phyloP scores from a whole-genome alignment of 2,113 vertebrate genomes.

The Suricata suricatta region DNA sequence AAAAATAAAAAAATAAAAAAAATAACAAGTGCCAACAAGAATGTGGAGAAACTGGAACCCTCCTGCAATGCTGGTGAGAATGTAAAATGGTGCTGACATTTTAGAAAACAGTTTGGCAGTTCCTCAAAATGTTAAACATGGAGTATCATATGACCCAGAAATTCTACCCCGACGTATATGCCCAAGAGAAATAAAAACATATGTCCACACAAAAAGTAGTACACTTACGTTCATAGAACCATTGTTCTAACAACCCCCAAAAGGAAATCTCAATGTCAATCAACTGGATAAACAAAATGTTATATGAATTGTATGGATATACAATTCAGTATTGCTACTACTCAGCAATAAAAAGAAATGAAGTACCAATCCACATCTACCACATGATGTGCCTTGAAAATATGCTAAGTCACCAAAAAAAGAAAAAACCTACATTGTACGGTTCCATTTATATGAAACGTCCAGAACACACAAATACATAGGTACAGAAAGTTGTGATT shows the following conservation, averaged over 20 bases:
- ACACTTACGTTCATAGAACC: background rate
- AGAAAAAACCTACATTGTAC: background rate
- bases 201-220: background rate
- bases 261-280: background rate
- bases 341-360: background rate
- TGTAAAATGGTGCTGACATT: no score
- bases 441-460: constrained; percentile 1
- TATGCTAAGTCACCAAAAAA: background rate
- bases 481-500: background rate
- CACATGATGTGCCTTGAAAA: background rate
- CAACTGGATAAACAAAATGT: background rate
- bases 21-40: background rate
- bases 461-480: background rate
- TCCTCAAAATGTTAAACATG: background rate
- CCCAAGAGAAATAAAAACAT: background rate
- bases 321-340: background rate
- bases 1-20: background rate
- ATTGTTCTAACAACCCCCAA: constrained; percentile 18
- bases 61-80: no score
- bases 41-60: constrained; percentile 21
- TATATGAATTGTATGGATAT: background rate
- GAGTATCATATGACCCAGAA: background rate
- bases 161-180: background rate
- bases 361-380: background rate
- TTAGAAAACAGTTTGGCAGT: background rate